phyloP scores from a whole-genome alignment of 92 coral and sea anemone species.

The Epizoanthus ramosus region DNA sequence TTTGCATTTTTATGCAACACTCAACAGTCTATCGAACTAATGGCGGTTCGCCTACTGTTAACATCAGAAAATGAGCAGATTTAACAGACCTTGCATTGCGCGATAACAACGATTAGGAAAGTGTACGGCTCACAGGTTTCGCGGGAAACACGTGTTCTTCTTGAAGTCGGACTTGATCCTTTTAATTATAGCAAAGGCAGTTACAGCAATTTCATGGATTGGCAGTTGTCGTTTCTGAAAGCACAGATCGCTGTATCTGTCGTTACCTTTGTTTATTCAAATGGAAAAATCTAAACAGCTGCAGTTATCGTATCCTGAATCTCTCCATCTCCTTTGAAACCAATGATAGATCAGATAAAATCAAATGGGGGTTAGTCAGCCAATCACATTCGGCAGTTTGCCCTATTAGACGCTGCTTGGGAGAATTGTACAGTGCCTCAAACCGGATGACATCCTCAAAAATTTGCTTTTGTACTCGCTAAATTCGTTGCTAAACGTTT shows the following conservation, averaged over 20 bases:
- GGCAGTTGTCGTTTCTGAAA: background rate
- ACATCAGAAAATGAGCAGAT: background rate
- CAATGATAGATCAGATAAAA: slow-evolving; percentile 37
- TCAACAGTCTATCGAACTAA: background rate
- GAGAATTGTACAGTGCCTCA: slow-evolving; percentile 31
- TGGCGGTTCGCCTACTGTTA: background rate
- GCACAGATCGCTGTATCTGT: background rate
- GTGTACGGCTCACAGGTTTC: too few species aligned
- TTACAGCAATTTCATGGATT: too few species aligned
- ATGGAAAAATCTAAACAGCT: slow-evolving; percentile 16
- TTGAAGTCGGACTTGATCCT: too few species aligned
- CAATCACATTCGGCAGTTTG: slow-evolving; percentile 31
- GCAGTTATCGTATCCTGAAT: slow-evolving; percentile 19
- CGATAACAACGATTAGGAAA: too few species aligned
- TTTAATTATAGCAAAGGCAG: too few species aligned
- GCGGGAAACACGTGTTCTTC: too few species aligned
- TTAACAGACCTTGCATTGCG: too few species aligned
- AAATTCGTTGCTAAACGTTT: background rate
- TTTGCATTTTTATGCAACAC: background rate
- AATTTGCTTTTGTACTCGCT: background rate
- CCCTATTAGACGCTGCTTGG: slow-evolving; percentile 34
- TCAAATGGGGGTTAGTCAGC: slow-evolving; percentile 21
- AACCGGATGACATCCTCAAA: slow-evolving; percentile 10
- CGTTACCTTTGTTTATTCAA: slow-evolving; percentile 17
- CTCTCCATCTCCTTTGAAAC: slow-evolving; percentile 30